Percentiles rank a stretch among this genome's conserved stretches.
phyloP scores from a whole-genome alignment of 1,140 invertebrate species.

The Geopemphigus sp. region DNA sequence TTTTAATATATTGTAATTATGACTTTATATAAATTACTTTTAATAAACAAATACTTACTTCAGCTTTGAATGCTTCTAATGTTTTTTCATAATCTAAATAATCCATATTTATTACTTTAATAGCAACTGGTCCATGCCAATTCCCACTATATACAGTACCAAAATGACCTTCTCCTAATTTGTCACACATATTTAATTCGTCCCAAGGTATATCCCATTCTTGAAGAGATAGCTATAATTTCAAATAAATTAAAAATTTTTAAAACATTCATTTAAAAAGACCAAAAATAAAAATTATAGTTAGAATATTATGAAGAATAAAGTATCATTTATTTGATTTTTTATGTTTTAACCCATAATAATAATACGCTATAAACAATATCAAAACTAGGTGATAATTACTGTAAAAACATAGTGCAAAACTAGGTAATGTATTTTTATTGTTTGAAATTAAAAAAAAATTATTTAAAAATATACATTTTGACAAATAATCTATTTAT shows the following conservation, averaged over 20 bases:
- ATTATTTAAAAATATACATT: too few species aligned
- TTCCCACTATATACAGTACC: slow-evolving; percentile 91
- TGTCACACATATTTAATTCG: slow-evolving; percentile 82
- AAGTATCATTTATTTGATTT: too few species aligned
- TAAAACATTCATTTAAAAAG: too few species aligned
- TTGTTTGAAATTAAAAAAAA: too few species aligned
- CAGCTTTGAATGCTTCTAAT: slow-evolving; percentile 90
- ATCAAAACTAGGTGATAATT: too few species aligned
- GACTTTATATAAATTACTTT: neutral
- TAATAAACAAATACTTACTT: slow-evolving; percentile 62
- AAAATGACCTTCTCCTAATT: slow-evolving; percentile 90
- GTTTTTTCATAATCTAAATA: slow-evolving; percentile 87
- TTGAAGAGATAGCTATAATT: slow-evolving; percentile 75
- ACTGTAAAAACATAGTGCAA: too few species aligned
- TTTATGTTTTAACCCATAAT: too few species aligned
- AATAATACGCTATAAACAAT: too few species aligned
- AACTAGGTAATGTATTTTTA: too few species aligned
- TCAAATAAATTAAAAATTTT: neutral
- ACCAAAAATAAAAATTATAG: too few species aligned
- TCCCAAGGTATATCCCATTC: slow-evolving; percentile 98
- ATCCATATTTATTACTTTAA: slow-evolving; percentile 94
- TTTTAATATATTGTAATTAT: slow-evolving; percentile 4
- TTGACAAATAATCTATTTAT: too few species aligned
- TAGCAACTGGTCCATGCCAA: slow-evolving; percentile 99
- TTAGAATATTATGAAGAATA: too few species aligned